A percentile compares a stretch with the other conserved stretches of the same genome.
These are phyloP conservation scores for Phaenicophaeus curvirostris DNA, from an alignment of 2,797 vertebrate species.

Conservation along the genomic window DNA sequence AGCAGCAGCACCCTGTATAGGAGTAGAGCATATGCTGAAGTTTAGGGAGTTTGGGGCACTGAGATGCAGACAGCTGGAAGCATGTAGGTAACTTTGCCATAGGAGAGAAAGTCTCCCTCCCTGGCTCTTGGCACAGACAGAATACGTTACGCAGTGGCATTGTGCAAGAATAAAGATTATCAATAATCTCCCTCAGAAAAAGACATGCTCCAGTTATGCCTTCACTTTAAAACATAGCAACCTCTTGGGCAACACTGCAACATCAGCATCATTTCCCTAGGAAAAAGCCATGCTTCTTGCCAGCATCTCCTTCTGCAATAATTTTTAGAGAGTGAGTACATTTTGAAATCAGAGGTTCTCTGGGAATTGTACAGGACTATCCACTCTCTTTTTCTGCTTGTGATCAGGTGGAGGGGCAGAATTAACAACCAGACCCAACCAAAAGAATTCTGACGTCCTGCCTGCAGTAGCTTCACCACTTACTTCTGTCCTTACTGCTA, in stretches of 20 bases:
- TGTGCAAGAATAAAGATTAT: neutral
- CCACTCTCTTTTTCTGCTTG: neutral
- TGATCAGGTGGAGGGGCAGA: neutral
- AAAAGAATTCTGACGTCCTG: neutral
- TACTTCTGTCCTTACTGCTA: neutral
- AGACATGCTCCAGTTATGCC: neutral
- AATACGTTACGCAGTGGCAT: neutral
- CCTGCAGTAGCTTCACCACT: neutral
- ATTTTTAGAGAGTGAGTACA: neutral
- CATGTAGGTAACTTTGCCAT: neutral
- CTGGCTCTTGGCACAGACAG: neutral
- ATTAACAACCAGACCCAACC: neutral
- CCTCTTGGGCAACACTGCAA: neutral
- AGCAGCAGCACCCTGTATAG: neutral
- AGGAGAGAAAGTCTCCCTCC: neutral
- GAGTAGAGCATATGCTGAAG: neutral
- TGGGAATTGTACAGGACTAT: neutral
- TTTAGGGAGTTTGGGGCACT: neutral
- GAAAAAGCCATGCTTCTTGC: neutral
- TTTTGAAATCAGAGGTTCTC: neutral
- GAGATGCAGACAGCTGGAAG: neutral
- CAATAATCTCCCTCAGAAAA: neutral
- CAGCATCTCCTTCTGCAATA: neutral
- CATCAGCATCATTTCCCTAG: neutral
- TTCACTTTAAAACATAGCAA: neutral